Evolutionary conservation across 35 echinoderm and acorn worm genomes (phyloP), one percentile per base, ranked within the genome.

Genomic region (Patiria miniata): DNA sequence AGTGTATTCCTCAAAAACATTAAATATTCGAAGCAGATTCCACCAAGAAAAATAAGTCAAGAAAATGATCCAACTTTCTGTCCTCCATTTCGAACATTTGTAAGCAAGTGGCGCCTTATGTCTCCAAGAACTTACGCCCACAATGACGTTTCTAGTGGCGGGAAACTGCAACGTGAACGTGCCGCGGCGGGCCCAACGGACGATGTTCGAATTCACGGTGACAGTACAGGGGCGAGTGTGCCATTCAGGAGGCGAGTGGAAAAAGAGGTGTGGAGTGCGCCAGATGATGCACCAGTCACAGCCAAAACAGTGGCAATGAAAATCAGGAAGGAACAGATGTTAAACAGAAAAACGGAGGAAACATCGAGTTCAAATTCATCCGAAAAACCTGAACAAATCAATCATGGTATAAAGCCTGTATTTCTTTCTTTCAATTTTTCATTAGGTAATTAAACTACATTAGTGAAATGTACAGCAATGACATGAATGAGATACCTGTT

Each of bases 291-390:
- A 23, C 40, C 3, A n/a, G 30, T 17, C 80, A 82, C 16, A 21
- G 80, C 80, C 10, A 52, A 44, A 53, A n/a, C 21, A 19, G 30
- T 82, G 18, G 80, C 80, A 52, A 52, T 47, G 51, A 82, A 52
- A 53, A 82, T 82, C 18, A 50, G 80, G 33, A 18, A 53, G 23
- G 80, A 53, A 19, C 30, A 51, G 80, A 82, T 73, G 21, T 34
- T 73, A 16, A 30, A 73, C 19, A 73, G 65, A 34, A 73, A 73
- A 7, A 73, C 14, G 2, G 26, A 4, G 29, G 61, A 68, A n/a
- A 22, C 5, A 29, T 61, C 58, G 18, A 61, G 61, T 26, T 32
- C 0, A 73, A 30, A 18, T 73, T 26, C 29, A 73, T 36, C 65
- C 19, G 34, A 73, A 7, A 8, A 10, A 14, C 65, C 3, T 36